Base-by-base conservation (phyloP, 2,888 invertebrate genomes). In the Palloptera scutellata region DNA sequence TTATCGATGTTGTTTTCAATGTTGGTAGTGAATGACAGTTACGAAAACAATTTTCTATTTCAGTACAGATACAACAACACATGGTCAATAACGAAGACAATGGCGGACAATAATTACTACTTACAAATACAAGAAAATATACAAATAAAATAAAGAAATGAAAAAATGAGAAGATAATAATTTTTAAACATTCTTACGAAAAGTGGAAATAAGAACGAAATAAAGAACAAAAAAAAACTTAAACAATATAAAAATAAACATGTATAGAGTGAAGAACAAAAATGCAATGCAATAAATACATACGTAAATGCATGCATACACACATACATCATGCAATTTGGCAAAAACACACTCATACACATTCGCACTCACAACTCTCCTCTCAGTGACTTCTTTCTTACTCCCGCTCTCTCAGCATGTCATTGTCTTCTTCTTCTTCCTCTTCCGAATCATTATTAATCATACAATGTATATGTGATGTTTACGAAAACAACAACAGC, bases 11-110 rank as follows among this genome's bases (percentile, higher is more conserved):
- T n/a, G n/a, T n/a, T n/a, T n/a, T n/a, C n/a, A n/a, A n/a, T n/a
- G n/a, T n/a, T n/a, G n/a, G n/a, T n/a, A n/a, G n/a, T n/a, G n/a
- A n/a, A n/a, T n/a, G n/a, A n/a, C n/a, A n/a, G n/a, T n/a, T n/a
- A n/a, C n/a, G n/a, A n/a, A n/a, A n/a, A n/a, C n/a, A n/a, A n/a
- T n/a, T n/a, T n/a, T 6, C 30, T 6, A 30, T 4, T 6, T 6
- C 30, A 30, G 6, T 30, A 30, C 2, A 30, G 30, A 2, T 30
- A 8, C 41, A 41, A 48, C 57, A 58, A 63, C 57, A 61, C 41
- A 19, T 15, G 43, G 59, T 42, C 43, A 58, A 59, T 64, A 45
- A 64, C 61, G 66, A 69, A 69, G 55, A 55, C 66, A 64, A 64
- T 61, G 59, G 67, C 62, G 51, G 41, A 61, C 15, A 11, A 30